Base-by-base conservation (phyloP, 2,888 invertebrate genomes). In the Cryptocheilus praepositus region DNA sequence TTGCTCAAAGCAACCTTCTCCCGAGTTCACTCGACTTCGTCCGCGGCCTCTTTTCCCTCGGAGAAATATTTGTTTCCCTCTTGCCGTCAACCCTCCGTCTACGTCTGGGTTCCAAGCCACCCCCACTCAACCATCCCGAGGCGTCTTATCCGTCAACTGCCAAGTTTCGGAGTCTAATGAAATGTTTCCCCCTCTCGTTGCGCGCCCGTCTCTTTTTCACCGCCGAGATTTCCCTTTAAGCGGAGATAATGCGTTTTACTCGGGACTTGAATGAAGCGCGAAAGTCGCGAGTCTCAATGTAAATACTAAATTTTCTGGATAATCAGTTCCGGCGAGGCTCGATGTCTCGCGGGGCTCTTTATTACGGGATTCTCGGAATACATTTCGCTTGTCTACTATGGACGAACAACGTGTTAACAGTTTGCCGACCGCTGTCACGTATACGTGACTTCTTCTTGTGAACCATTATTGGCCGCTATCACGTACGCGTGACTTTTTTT, bases 121-220 rank as follows among this genome's bases (percentile, higher is more conserved):
- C 11, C 25, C 22, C 21, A 18, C 2, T 16, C 13, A 16, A 1
- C 36, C 19, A 8, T 13, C 18, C 36, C 18, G 36, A 0, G n/a
- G 7, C 19, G 28, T 59, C 71, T 71, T 71, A 73, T 67, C 59
- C 56, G 62, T 67, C 64, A 56, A 61, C 19, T 52, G 54, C 3
- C 19, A 44, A 57, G n/a, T 54, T 57, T 54, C 44, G n/a, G 11
- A 51, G 46, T 18, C 25, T 54, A 61, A 57, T 66, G 63, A 63
- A 66, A 71, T 44, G 44, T 43, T 57, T 13, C 54, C 45, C 25
- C 25, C 36, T 18, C 46, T 45, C 44, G 13, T 5, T 4, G 2
- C 22, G 4, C 44, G 22, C 22, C 25, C 45, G 3, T 58, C 25
- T 25, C 49, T 45, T 3, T 16, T 25, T 18, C 36, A 49, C 22